A percentile compares a stretch with the other conserved stretches of the same genome.
These are phyloP conservation scores for Serilophus lunatus DNA, from an alignment of 2,113 vertebrate genomes.

Conservation along the genomic window DNA sequence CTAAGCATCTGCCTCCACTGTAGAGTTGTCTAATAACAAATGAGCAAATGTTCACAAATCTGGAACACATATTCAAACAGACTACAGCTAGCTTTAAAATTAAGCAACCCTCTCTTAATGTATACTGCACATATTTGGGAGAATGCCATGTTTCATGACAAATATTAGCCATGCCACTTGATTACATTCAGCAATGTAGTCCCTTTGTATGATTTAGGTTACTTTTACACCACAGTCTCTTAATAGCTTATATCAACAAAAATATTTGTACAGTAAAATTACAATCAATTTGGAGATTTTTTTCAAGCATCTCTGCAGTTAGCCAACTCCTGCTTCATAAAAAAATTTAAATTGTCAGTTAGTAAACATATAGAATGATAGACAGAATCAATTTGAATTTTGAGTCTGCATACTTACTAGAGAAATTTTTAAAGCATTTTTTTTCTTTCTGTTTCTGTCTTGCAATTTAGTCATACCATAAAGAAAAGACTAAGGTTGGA, in stretches of 20 bases:
- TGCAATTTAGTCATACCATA: not conserved
- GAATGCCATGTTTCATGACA: not conserved
- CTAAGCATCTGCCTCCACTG: conserved; percentile 46
- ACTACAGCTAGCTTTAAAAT: conserved; percentile 3
- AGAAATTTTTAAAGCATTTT: not conserved
- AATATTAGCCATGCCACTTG: not conserved
- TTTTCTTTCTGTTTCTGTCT: not conserved
- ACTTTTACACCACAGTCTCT: not conserved
- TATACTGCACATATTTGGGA: not conserved
- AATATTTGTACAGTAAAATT: not conserved
- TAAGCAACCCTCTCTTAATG: not conserved
- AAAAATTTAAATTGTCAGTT: not conserved
- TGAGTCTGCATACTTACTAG: not conserved
- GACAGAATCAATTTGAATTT: not conserved
- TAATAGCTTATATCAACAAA: not conserved
- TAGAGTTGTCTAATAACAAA: conserved; percentile 17
- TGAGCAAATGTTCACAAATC: conserved; percentile 51
- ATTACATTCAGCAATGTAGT: not conserved
- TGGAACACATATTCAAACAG: conserved; percentile 40
- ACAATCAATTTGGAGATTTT: not conserved
- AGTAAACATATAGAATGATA: not conserved
- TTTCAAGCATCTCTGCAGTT: not conserved
- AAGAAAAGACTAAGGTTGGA: not conserved
- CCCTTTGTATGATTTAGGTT: not conserved
- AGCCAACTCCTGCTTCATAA: not conserved